Percentiles rank a stretch among this genome's conserved stretches.
phyloP scores from a whole-genome alignment of 2,797 vertebrate genomes.

The Xenentodon cancila region DNA sequence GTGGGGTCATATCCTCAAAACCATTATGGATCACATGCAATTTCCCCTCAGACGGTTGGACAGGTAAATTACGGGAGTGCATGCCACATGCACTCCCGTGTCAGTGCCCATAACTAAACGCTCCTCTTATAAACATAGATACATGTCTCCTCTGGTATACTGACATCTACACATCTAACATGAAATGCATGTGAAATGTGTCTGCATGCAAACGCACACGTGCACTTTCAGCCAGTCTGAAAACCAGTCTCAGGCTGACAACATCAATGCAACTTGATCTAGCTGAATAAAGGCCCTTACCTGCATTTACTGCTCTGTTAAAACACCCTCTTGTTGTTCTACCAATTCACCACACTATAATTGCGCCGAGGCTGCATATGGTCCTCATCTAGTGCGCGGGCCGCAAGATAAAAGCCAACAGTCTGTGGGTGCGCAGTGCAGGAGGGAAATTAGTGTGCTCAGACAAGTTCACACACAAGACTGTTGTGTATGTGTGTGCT shows the following conservation, averaged over 20 bases:
- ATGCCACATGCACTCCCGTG: background rate
- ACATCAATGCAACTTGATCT: conserved; percentile 74
- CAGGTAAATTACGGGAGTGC: conserved; percentile 37
- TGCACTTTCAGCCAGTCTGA: conserved; percentile 34
- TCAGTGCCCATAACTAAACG: conserved; percentile 8
- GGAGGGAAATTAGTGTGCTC: conserved; percentile 41
- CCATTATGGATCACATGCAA: conserved; percentile 54
- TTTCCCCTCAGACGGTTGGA: conserved; percentile 42
- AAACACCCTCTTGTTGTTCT: conserved; percentile 76
- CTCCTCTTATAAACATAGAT: conserved; percentile 29
- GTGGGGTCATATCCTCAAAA: conserved; percentile 46
- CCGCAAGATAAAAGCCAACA: conserved; percentile 71
- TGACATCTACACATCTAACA: conserved; percentile 3
- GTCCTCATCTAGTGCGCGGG: conserved; percentile 75
- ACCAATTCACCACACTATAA: conserved; percentile 73
- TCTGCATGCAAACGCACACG: conserved; percentile 21
- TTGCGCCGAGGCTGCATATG: conserved; percentile 74
- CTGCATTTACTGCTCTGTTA: conserved; percentile 79
- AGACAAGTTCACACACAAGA: background rate
- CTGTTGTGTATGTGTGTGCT: background rate
- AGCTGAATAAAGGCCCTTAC: conserved; percentile 68
- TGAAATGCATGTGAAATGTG: conserved; percentile 13
- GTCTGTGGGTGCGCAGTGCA: conserved; percentile 50
- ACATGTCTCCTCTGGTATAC: conserved; percentile 23
- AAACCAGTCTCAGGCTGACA: conserved; percentile 55